Percentiles rank a stretch among this genome's conserved stretches.
Conservation (phyloP, 2,797 vertebrate species). For the Enteromius radiatus region DNA sequence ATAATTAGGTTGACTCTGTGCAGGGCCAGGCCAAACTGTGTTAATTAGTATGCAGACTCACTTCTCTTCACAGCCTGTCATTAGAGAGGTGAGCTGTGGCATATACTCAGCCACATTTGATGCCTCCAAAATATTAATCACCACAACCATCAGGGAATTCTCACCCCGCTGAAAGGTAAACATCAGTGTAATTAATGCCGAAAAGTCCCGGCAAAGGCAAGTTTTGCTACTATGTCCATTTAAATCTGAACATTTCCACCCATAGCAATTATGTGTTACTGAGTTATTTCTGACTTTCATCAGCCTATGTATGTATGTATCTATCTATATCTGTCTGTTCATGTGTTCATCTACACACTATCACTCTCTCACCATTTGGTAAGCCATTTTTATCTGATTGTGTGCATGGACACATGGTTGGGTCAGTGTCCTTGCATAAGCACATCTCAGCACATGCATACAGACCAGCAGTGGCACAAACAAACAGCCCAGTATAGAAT, state of each 20-base stretch:
- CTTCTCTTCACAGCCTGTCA: slow-evolving; percentile 56
- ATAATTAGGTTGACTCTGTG: slow-evolving; percentile 58
- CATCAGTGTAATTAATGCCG: slow-evolving; percentile 33
- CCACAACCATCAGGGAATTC: slow-evolving; percentile 45
- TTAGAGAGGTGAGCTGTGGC: slow-evolving; percentile 61
- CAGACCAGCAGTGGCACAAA: slow-evolving; percentile 2
- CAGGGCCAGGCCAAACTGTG: slow-evolving; percentile 45
- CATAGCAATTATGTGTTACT: slow-evolving; percentile 12
- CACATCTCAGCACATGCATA: background rate
- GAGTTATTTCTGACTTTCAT: slow-evolving; percentile 14
- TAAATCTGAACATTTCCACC: slow-evolving; percentile 32
- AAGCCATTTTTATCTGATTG: background rate
- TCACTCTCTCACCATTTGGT: background rate
- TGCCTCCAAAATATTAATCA: slow-evolving; percentile 49
- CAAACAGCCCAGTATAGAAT: slow-evolving; percentile 4
- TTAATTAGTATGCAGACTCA: slow-evolving; percentile 66
- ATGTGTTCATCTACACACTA: background rate
- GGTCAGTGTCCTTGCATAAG: background rate
- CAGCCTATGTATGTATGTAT: background rate
- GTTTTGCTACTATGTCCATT: slow-evolving; percentile 15
- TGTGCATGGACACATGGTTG: background rate
- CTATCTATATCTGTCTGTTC: background rate
- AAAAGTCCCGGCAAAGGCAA: slow-evolving; percentile 13
- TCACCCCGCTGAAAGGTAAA: slow-evolving; percentile 44
- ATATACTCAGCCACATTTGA: slow-evolving; percentile 61